Base-by-base conservation (phyloP, 2,797 vertebrate genomes). In the Phalanger gymnotis region DNA sequence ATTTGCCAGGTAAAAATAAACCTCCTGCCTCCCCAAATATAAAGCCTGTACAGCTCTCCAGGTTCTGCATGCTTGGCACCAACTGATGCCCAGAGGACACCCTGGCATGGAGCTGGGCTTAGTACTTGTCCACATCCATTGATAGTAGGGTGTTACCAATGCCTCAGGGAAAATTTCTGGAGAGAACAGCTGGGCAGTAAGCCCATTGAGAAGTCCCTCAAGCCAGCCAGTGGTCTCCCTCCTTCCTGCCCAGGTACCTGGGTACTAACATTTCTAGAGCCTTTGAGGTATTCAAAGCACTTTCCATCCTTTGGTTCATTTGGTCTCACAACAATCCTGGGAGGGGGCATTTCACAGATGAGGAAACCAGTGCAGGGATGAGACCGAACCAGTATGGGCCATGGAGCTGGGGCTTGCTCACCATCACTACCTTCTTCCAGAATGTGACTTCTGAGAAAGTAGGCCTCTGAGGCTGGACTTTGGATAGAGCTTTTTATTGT, bases 1-100 rank as follows among this genome's bases (percentile, higher is more conserved):
- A 98, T 98, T 98, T 99, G 99, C 99, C 99, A 99, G 98, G 99
- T 99, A 98, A 99, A 99, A 99, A 99, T 98, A 99, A 99, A 99
- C 98, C 99, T 99, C 98, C 99, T 98, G 98, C 98, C 99, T 98
- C 98, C 98, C 98, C 98, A 99, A 98, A 98, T 98, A 98, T 98
- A 98, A 99, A 99, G 99, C 98, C 97, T 98, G 98, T 98, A 98
- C 98, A 98, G 98, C 98, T 98, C 98, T 98, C 98, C 98, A 97
- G 98, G 98, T 98, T 97, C 97, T 97, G 98, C 98, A 98, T 98
- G 95, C 95, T 98, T 97, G 97, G 98, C 98, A 98, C 97, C 98
- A 98, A 98, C 98, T 98, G 98, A 81, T 4, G 22, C 40, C 73
- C 73, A 27, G 73, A 81, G 40, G 19, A 22, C 7, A 25, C 22